Base-by-base conservation (phyloP, 2,113 vertebrate species). In the Myotis brandtii region DNA sequence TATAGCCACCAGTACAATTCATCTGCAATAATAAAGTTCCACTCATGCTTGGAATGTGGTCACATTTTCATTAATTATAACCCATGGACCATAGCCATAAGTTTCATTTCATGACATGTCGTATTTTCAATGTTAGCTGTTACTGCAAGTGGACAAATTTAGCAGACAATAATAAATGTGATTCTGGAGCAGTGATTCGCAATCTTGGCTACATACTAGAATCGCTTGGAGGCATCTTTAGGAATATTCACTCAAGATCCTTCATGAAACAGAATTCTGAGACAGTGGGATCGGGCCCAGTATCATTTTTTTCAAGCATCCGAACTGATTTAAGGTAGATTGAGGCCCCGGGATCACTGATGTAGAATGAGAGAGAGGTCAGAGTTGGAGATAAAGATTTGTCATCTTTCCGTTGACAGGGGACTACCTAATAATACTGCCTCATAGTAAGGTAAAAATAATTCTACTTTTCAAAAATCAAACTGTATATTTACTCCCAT, bases 61-160 rank as follows among this genome's bases (percentile, higher is more conserved):
- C 80, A 54, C 59, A 54, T 43, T 40, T 95, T 76, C 76, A 94
- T 79, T 91, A 91, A 88, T 96, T 82, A 92, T 46, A 92, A 73
- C 9, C 66, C 48, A 82, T 52, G 59, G 54, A 56, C 48, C 80
- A 56, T 46, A 84, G 54, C 56, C 20, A 1, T 81, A 59, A 64
- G 30, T 87, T 85, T 87, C 62, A 8, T 54, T 95, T 93, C 84
- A 64, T 87, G 72, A 16, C 81, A 77, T 40, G 37, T 40, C 59
- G 59, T 62, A 85, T 84, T 94, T 93, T 86, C 82, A 93, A 81
- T 92, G 52, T 88, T 87, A 91, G 70, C 46, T 94, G 7, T 64
- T 92, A 77, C 83, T 13, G 30, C 18, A 64, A 14, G 66, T 64
- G 18, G 66, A 84, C 46, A 84, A 79, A 66, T 79, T 73, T 54